Percentiles rank a stretch among this genome's conserved stretches.
Evolutionary conservation across 2,888 invertebrate species (phyloP).

Genomic region (Megaustenia siamemsis): DNA sequence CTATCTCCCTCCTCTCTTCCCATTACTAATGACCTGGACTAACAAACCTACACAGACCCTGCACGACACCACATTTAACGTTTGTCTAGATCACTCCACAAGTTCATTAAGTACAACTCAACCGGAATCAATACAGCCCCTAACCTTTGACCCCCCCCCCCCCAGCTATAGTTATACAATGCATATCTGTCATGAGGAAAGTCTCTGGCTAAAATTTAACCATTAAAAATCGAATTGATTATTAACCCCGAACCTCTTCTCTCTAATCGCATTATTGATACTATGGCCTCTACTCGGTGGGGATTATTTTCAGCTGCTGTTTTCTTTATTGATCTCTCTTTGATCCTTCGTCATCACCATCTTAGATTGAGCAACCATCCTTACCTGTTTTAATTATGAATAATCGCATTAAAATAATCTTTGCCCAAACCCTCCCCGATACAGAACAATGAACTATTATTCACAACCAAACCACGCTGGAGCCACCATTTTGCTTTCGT

Average conservation of each 20-base stretch:
- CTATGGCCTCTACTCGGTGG: not conserved
- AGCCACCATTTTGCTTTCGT: no score
- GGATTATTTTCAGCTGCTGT: constrained; percentile 30
- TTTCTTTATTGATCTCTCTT: not conserved
- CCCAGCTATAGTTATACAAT: not conserved
- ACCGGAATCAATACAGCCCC: not conserved
- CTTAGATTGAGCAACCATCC: not conserved
- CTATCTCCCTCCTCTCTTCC: no score
- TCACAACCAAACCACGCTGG: no score
- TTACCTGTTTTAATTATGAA: not conserved
- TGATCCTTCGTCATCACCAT: not conserved
- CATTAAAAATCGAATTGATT: constrained; percentile 25
- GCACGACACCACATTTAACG: no score
- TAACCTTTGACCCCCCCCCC: not conserved
- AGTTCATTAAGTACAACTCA: no score
- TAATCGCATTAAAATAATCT: no score
- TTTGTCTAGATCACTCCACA: no score
- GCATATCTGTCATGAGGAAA: not conserved
- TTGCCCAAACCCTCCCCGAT: no score
- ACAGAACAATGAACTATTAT: no score
- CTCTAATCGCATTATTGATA: constrained; percentile 39
- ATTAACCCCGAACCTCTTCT: not conserved
- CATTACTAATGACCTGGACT: no score
- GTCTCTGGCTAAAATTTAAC: not conserved
- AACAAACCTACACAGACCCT: no score